phyloP scores from a whole-genome alignment of 1,140 invertebrate genomes.

The Lepidostoma basale region DNA sequence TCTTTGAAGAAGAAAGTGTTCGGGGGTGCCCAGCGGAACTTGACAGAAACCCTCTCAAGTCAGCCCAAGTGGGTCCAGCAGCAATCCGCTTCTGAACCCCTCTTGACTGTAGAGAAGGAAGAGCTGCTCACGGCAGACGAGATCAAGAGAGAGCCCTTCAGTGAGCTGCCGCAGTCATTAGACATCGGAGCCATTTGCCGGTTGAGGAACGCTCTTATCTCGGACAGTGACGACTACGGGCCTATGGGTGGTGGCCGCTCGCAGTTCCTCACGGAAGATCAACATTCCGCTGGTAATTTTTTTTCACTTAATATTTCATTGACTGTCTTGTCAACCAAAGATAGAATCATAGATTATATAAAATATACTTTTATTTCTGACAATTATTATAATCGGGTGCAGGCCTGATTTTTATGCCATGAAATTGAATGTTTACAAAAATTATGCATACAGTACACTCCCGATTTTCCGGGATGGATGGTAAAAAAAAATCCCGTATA shows the following conservation, averaged over 20 bases:
- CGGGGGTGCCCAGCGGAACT: slow-evolving; percentile 34
- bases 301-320: background rate
- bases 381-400: too few species aligned
- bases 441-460: too few species aligned
- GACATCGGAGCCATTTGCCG: slow-evolving; percentile 48
- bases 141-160: slow-evolving; percentile 12
- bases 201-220: slow-evolving; percentile 67
- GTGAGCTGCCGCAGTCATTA: slow-evolving; percentile 28
- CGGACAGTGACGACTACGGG: slow-evolving; percentile 69
- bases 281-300: slow-evolving; percentile 65
- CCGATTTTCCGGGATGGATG: too few species aligned
- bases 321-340: too few species aligned
- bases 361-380: too few species aligned
- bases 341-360: too few species aligned
- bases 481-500: too few species aligned
- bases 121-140: slow-evolving; percentile 2
- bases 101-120: slow-evolving; percentile 13
- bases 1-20: slow-evolving; percentile 30
- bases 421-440: too few species aligned
- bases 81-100: slow-evolving; percentile 26
- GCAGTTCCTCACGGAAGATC: slow-evolving; percentile 77
- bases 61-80: slow-evolving; percentile 30
- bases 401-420: too few species aligned
- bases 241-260: slow-evolving; percentile 66
- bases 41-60: slow-evolving; percentile 30